phyloP scores from a whole-genome alignment of 2,797 vertebrate species.

The Cossypha heuglini region DNA sequence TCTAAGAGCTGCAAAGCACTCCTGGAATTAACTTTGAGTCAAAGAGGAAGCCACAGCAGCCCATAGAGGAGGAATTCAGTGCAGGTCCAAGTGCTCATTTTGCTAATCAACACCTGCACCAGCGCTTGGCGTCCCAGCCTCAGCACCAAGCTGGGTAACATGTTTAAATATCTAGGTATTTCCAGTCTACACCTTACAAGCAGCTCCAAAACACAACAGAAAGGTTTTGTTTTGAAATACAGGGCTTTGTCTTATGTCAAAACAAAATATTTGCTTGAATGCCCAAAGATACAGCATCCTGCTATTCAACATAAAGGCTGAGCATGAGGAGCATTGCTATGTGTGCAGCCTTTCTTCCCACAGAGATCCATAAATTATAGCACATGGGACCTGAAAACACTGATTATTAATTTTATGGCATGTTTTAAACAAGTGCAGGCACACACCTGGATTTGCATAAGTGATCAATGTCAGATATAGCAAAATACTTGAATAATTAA shows the following conservation, averaged over 20 bases:
- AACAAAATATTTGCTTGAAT: not conserved
- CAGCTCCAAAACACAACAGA: not conserved
- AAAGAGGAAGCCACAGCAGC: not conserved
- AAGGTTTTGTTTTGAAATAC: not conserved
- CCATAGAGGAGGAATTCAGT: not conserved
- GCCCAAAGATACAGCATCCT: accelerated
- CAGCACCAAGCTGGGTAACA: not conserved
- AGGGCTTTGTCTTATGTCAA: not conserved
- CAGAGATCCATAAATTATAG: not conserved
- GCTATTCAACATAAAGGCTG: not conserved
- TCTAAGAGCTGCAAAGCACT: not conserved
- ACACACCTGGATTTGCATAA: not conserved
- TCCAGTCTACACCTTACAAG: not conserved
- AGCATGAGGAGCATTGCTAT: accelerated
- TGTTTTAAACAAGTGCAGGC: not conserved
- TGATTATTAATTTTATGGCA: not conserved
- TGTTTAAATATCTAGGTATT: not conserved
- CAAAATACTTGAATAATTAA: not conserved
- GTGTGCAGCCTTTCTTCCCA: not conserved
- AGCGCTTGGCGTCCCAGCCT: accelerated
- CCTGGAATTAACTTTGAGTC: not conserved
- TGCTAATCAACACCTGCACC: not conserved
- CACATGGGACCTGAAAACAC: not conserved
- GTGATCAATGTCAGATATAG: not conserved
- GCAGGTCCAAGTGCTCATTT: not conserved